Percentiles rank a stretch among this genome's conserved stretches.
phyloP scores from a whole-genome alignment of 2,797 vertebrate genomes.

The Eutrigla gurnardus region DNA sequence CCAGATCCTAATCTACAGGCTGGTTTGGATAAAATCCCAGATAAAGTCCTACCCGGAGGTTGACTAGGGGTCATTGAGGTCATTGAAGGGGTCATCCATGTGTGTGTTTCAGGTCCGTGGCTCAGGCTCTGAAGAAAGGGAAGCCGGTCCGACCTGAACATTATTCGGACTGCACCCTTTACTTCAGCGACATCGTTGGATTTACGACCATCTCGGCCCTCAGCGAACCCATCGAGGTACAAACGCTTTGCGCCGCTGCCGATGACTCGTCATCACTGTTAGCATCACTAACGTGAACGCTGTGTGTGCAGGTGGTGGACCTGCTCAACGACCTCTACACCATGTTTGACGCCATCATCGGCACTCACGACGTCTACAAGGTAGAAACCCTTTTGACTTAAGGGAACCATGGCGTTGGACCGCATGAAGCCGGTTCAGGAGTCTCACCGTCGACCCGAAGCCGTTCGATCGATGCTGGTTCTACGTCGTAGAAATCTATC shows the following conservation, averaged over 20 bases:
- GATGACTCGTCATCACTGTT: accelerated
- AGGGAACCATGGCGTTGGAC: neutral
- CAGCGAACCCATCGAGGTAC: constrained; percentile 91
- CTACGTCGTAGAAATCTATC: neutral
- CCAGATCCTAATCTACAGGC: too few species aligned
- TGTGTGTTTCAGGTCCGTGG: constrained; percentile 84
- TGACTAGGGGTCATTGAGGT: too few species aligned
- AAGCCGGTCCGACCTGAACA: constrained; percentile 87
- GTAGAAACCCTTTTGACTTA: constrained; percentile 58
- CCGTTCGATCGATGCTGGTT: neutral
- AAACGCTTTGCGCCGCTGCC: accelerated
- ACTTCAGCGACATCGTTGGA: constrained; percentile 93
- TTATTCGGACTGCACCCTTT: constrained; percentile 89
- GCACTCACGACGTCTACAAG: constrained; percentile 91
- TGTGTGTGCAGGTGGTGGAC: constrained; percentile 84
- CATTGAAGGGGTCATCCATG: neutral
- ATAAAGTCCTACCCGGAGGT: too few species aligned
- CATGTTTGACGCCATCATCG: constrained; percentile 93
- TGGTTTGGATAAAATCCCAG: too few species aligned
- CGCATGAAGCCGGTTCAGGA: neutral
- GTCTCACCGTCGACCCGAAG: too few species aligned
- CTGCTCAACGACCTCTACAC: constrained; percentile 93
- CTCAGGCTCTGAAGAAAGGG: constrained; percentile 89
- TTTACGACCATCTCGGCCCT: constrained; percentile 93
- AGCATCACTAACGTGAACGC: neutral